phyloP scores from a whole-genome alignment of 2,888 invertebrate genomes.

The Holacanthella duospinosa region DNA sequence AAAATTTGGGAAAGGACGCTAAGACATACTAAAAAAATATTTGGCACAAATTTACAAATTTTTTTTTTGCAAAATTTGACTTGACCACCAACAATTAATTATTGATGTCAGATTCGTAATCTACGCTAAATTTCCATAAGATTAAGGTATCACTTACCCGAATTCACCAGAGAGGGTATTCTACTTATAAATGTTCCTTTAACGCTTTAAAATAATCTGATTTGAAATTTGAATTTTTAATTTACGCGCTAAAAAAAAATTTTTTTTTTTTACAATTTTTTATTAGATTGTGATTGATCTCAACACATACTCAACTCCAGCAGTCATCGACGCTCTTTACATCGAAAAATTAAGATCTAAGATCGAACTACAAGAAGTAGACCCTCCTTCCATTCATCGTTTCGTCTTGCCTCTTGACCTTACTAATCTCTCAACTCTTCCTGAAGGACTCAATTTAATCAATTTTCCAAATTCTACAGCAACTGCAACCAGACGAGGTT shows the following conservation, averaged over 20 bases:
- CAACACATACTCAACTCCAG: constrained; percentile 13
- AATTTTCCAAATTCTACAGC: constrained; percentile 40
- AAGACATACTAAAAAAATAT: too few species aligned
- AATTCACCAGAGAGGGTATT: too few species aligned
- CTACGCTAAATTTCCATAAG: too few species aligned
- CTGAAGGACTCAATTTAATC: constrained; percentile 41
- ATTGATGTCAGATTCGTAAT: too few species aligned
- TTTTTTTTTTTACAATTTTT: constrained; percentile 4
- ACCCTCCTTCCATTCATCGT: constrained; percentile 12
- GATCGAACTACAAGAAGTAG: constrained; percentile 6
- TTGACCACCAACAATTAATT: too few species aligned
- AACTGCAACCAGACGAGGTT: constrained; percentile 40
- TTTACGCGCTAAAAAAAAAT: not conserved
- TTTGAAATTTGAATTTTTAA: too few species aligned
- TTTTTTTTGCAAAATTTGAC: too few species aligned
- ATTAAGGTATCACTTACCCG: too few species aligned
- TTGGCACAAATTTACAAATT: too few species aligned
- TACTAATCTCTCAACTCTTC: constrained; percentile 30
- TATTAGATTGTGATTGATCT: constrained; percentile 16
- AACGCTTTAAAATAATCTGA: too few species aligned
- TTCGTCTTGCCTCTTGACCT: constrained; percentile 14
- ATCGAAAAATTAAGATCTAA: constrained; percentile 11
- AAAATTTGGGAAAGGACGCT: too few species aligned
- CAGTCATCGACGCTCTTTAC: constrained; percentile 12
- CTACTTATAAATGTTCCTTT: too few species aligned